phyloP scores from a whole-genome alignment of 2,113 vertebrate species.

The Epinephelus fuscoguttatus region DNA sequence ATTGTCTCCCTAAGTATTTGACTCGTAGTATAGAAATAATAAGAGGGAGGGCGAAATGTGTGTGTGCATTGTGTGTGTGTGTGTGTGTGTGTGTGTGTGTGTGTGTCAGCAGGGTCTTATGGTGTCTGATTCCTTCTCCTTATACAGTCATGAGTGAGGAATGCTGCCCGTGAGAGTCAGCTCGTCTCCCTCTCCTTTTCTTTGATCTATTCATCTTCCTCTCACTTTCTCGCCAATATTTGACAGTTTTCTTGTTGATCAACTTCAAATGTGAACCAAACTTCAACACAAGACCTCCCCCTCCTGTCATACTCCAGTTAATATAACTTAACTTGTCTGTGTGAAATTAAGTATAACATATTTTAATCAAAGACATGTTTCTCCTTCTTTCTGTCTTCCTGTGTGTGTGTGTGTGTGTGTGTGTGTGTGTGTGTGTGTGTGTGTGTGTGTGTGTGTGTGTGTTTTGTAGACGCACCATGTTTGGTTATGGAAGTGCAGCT shows the following conservation, averaged over 20 bases:
- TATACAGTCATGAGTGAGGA: slow-evolving; percentile 81
- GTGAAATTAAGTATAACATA: slow-evolving; percentile 11
- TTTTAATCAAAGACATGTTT: background rate
- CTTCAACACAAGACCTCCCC: background rate
- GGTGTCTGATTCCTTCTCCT: slow-evolving; percentile 71
- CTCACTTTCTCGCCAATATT: slow-evolving; percentile 2
- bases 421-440: slow-evolving; percentile 4
- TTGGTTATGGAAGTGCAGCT: slow-evolving; percentile 57
- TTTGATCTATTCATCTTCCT: slow-evolving; percentile 64
- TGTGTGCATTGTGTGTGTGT: slow-evolving; percentile 16
- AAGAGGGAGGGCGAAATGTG: slow-evolving; percentile 30
- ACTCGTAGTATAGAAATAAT: slow-evolving; percentile 43
- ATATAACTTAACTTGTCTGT: background rate
- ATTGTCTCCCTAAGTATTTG: slow-evolving; percentile 35
- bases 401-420: slow-evolving; percentile 9
- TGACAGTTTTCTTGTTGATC: slow-evolving; percentile 13
- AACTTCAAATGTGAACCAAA: background rate
- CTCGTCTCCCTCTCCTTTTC: slow-evolving; percentile 50
- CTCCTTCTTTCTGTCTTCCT: background rate
- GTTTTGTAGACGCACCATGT: slow-evolving; percentile 59
- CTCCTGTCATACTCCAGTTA: background rate
- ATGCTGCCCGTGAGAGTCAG: slow-evolving; percentile 61
- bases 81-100: slow-evolving; percentile 54
- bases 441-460: background rate
- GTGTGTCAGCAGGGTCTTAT: slow-evolving; percentile 52